phyloP scores from a whole-genome alignment of 1,140 invertebrate species.

The Monomorium pharaonis region DNA sequence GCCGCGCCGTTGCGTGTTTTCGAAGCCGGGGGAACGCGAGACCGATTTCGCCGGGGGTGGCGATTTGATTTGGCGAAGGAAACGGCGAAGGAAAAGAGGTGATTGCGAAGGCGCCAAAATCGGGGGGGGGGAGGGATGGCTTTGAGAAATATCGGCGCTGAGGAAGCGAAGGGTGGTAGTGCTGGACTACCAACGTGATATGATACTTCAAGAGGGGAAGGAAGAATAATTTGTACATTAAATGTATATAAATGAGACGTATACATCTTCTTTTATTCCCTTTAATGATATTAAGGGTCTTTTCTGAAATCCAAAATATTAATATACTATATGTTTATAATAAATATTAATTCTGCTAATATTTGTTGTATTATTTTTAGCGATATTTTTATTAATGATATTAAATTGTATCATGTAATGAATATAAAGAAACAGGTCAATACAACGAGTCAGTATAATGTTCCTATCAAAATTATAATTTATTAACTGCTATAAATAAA shows the following conservation, averaged over 20 bases:
- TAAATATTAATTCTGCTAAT: background rate
- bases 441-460: too few relatives aligned
- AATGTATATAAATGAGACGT: slow-evolving; percentile 2
- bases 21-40: background rate
- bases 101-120: slow-evolving; percentile 8
- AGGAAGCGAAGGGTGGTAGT: slow-evolving; percentile 19
- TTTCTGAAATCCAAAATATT: background rate
- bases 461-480: too few relatives aligned
- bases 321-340: background rate
- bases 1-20: slow-evolving; percentile 7
- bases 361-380: background rate
- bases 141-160: background rate
- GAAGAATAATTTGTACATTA: slow-evolving; percentile 24
- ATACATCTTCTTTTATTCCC: background rate
- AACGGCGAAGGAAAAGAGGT: background rate
- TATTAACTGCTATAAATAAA: too few relatives aligned
- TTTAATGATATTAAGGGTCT: background rate
- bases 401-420: background rate
- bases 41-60: background rate
- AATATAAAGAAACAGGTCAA: too few relatives aligned
- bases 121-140: slow-evolving; percentile 4
- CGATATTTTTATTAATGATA: background rate
- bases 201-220: background rate
- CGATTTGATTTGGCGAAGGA: slow-evolving; percentile 1
- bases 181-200: background rate